Conservation (phyloP, 2,797 vertebrate species). For the Urophycis tenuis region DNA sequence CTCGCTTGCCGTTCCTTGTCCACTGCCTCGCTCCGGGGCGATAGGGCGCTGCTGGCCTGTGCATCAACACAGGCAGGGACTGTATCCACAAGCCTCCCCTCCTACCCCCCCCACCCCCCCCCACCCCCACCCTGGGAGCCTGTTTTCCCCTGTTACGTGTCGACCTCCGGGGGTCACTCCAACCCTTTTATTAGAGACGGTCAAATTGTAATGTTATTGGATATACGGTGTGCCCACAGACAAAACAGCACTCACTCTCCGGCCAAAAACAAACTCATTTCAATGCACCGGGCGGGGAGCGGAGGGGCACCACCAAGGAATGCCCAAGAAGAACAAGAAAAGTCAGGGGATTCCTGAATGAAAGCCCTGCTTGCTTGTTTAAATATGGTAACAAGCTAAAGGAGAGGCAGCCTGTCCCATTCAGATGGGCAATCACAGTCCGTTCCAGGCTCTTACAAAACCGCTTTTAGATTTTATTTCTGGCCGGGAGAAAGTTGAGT, state of each 20-base stretch:
- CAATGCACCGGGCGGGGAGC: background rate
- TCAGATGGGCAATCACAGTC: background rate
- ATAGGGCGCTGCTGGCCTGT: background rate
- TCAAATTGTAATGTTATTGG: constrained; percentile 20
- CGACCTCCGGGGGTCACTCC: background rate
- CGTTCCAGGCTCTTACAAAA: background rate
- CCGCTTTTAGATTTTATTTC: background rate
- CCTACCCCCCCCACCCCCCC: background rate
- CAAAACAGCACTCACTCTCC: constrained; percentile 8
- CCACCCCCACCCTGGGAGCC: background rate
- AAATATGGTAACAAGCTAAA: background rate
- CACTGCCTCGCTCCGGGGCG: background rate
- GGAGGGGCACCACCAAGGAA: background rate
- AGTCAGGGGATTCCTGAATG: background rate
- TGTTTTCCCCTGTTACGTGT: constrained; percentile 5
- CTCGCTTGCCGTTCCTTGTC: background rate
- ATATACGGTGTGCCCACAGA: background rate
- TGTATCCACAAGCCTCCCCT: background rate
- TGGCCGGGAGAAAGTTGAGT: background rate
- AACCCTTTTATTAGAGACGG: constrained; percentile 8
- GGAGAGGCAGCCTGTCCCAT: background rate
- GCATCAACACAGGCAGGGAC: constrained; percentile 19
- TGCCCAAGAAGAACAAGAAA: background rate
- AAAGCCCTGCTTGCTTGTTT: background rate
- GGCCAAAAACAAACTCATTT: constrained; percentile 8